These are phyloP conservation scores for Halcyon malimbica DNA, from an alignment of 2,113 vertebrate species.

Conservation along the genomic window DNA sequence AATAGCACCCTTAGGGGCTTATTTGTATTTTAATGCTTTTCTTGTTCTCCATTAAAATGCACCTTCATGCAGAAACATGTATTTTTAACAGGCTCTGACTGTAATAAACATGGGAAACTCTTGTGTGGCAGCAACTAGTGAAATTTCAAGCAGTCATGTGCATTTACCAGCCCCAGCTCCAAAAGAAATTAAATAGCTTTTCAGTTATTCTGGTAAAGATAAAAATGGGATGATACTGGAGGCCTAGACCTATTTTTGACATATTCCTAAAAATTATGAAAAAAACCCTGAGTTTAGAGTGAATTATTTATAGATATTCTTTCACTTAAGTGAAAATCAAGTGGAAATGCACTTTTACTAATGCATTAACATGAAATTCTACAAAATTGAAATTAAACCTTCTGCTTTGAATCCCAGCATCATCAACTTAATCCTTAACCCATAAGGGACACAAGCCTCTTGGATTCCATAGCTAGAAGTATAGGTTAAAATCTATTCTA, in stretches of 20 bases:
- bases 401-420: neutral
- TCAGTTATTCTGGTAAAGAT: neutral
- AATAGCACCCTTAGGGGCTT: neutral
- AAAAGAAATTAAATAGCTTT: neutral
- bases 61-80: neutral
- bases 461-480: rapidly evolving
- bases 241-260: neutral
- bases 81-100: neutral
- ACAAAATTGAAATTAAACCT: neutral
- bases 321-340: neutral
- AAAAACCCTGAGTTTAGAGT: neutral
- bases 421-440: neutral
- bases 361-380: neutral
- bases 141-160: neutral
- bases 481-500: neutral
- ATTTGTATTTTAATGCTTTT: neutral
- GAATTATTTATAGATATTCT: neutral
- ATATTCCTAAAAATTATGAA: neutral
- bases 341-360: neutral
- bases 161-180: neutral
- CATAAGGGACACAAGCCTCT: neutral
- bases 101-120: neutral
- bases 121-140: neutral
- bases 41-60: neutral
- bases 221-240: neutral